Evolutionary conservation across 92 coral and sea anemone species (phyloP).

Genomic region (Montipora capitata): DNA sequence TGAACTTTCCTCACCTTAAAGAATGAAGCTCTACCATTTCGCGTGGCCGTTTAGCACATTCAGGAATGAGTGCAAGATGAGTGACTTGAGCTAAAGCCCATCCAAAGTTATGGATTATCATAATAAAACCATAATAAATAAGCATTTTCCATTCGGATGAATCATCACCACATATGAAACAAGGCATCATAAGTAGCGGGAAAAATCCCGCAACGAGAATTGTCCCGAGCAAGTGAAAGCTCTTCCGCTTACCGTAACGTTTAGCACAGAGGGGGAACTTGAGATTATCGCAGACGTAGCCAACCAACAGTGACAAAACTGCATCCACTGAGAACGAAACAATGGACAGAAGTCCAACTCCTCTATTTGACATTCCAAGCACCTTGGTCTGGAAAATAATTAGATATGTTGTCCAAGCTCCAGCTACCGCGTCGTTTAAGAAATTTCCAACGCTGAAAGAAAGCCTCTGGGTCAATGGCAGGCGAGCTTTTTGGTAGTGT

Average conservation of each 20-base stretch:
- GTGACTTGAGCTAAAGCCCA: conserved; percentile 80
- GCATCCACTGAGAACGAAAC: conserved; percentile 67
- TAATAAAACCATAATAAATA: conserved; percentile 59
- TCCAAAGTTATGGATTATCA: conserved; percentile 58
- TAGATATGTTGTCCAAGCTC: conserved; percentile 74
- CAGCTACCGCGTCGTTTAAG: conserved; percentile 70
- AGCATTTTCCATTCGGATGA: conserved; percentile 65
- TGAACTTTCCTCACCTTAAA: conserved; percentile 56
- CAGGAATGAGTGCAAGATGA: conserved; percentile 87
- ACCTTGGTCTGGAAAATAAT: conserved; percentile 82
- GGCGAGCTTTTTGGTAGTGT: conserved; percentile 58
- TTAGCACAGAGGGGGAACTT: conserved; percentile 68
- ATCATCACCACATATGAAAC: conserved; percentile 69
- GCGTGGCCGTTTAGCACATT: conserved; percentile 82
- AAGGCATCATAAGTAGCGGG: conserved; percentile 83
- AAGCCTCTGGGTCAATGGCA: conserved; percentile 62
- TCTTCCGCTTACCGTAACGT: conserved; percentile 75
- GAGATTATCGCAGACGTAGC: conserved; percentile 71
- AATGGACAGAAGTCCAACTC: conserved; percentile 81
- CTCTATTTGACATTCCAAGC: conserved; percentile 76
- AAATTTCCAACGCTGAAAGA: conserved; percentile 83
- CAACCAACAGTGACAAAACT: conserved; percentile 47
- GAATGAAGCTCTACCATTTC: conserved; percentile 91
- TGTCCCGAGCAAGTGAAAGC: conserved; percentile 87
- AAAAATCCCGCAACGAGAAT: conserved; percentile 67